phyloP scores from a whole-genome alignment of 1,140 invertebrate genomes.

The Drosophila sechellia region DNA sequence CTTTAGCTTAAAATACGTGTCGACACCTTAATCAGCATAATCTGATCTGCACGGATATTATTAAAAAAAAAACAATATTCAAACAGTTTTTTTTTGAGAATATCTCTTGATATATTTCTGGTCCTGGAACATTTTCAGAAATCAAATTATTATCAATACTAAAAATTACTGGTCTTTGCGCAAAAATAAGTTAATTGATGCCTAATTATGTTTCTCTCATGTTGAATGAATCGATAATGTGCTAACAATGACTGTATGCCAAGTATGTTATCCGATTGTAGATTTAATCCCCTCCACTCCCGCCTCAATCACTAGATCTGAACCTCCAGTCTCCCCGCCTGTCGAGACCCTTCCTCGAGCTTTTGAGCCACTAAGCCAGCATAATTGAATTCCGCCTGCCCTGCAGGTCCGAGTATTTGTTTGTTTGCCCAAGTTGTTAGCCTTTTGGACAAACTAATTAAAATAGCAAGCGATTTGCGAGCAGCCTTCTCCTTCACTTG shows the following conservation, averaged over 20 bases:
- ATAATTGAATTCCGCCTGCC: constrained; percentile 65
- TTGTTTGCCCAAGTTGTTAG: constrained; percentile 46
- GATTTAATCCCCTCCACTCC: background rate
- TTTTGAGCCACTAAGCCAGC: constrained; percentile 51
- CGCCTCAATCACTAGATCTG: background rate
- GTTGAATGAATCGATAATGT: background rate
- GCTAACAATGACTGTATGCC: background rate
- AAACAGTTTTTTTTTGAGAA: too few species aligned
- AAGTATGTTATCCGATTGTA: constrained; percentile 14
- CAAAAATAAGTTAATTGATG: background rate
- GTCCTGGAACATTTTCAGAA: too few species aligned
- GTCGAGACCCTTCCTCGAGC: background rate
- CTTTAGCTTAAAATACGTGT: too few species aligned
- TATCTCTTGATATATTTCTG: too few species aligned
- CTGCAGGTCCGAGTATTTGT: constrained; percentile 24
- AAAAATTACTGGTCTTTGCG: too few species aligned
- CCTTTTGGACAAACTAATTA: constrained; percentile 72
- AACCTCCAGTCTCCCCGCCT: background rate
- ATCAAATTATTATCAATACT: too few species aligned
- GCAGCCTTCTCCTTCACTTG: background rate
- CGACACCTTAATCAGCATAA: too few species aligned
- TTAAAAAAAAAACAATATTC: too few species aligned
- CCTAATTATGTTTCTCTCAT: background rate
- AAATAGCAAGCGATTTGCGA: constrained; percentile 56
- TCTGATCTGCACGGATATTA: too few species aligned